Percentiles rank a stretch among this genome's conserved stretches.
These are phyloP conservation scores for Halichondria panicea DNA, from an alignment of 37 sponge, comb jelly and placozoan genomes.

Conservation along the genomic window DNA sequence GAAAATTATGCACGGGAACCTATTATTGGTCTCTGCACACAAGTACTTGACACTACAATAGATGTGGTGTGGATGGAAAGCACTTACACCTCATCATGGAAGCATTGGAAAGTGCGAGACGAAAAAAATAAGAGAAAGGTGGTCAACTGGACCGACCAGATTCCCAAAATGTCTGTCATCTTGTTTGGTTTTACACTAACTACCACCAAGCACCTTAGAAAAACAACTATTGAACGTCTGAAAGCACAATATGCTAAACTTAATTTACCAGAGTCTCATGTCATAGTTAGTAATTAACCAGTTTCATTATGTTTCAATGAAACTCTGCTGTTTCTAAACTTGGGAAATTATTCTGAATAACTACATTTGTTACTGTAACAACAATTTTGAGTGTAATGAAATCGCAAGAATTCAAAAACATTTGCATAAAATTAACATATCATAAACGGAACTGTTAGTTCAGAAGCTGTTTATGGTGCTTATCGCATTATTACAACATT, in stretches of 20 bases:
- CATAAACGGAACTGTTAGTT: too few relatives aligned
- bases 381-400: too few relatives aligned
- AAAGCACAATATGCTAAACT: slow-evolving; percentile 36
- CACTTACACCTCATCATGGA: slow-evolving; percentile 28
- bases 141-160: slow-evolving; percentile 42
- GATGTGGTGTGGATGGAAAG: slow-evolving; percentile 56
- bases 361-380: too few relatives aligned
- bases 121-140: slow-evolving; percentile 23
- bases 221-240: slow-evolving; percentile 22
- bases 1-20: slow-evolving; percentile 31
- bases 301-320: too few relatives aligned
- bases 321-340: too few relatives aligned
- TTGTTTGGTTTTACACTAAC: slow-evolving; percentile 50
- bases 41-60: neutral
- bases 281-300: too few relatives aligned
- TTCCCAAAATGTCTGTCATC: slow-evolving; percentile 45
- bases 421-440: too few relatives aligned
- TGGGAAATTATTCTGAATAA: too few relatives aligned
- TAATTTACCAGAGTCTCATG: too few relatives aligned
- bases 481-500: too few relatives aligned
- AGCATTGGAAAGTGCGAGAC: slow-evolving; percentile 6
- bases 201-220: slow-evolving; percentile 39
- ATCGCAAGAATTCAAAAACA: too few relatives aligned
- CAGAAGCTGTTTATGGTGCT: too few relatives aligned
- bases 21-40: slow-evolving; percentile 5